Evolutionary conservation across 1,140 invertebrate genomes (phyloP).

Genomic region (Drosophila neocordata): DNA sequence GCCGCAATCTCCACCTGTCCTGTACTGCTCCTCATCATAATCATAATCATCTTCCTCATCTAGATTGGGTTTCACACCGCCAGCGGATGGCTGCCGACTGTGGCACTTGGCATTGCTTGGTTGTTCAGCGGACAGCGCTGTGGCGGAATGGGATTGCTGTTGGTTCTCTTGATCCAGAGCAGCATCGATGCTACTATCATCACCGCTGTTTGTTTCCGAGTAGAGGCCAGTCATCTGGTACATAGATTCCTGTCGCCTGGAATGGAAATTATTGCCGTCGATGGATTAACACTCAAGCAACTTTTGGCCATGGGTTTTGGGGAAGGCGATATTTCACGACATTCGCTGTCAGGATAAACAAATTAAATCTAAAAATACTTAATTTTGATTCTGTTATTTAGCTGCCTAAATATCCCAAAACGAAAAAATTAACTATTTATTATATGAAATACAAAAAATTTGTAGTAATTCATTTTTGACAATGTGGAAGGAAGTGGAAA

Average conservation of each 20-base stretch:
- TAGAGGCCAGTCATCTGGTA: slow-evolving; percentile 94
- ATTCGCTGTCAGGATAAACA: slow-evolving; percentile 15
- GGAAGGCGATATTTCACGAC: slow-evolving; percentile 28
- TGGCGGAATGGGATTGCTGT: slow-evolving; percentile 12
- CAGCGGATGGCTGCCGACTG: slow-evolving; percentile 89
- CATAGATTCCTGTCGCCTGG: slow-evolving; percentile 91
- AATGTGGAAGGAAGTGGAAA: no score
- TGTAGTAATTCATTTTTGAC: no score
- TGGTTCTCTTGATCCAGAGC: slow-evolving; percentile 43
- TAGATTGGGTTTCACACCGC: slow-evolving; percentile 29
- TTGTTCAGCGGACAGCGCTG: slow-evolving; percentile 56
- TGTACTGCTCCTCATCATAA: slow-evolving; percentile 75
- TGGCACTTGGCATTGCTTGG: slow-evolving; percentile 86
- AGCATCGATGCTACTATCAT: slow-evolving; percentile 83
- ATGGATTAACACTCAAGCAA: slow-evolving; percentile 20
- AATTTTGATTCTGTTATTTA: not conserved
- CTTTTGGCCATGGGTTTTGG: not conserved
- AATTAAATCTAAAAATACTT: not conserved
- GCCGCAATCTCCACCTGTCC: slow-evolving; percentile 88
- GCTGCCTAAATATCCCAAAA: not conserved
- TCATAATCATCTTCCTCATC: slow-evolving; percentile 59
- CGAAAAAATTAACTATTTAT: no score
- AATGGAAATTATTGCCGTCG: slow-evolving; percentile 30
- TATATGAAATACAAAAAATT: not conserved
- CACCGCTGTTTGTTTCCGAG: slow-evolving; percentile 86